Conservation (phyloP, 2,888 invertebrate species). For the Cosmia pyralina region DNA sequence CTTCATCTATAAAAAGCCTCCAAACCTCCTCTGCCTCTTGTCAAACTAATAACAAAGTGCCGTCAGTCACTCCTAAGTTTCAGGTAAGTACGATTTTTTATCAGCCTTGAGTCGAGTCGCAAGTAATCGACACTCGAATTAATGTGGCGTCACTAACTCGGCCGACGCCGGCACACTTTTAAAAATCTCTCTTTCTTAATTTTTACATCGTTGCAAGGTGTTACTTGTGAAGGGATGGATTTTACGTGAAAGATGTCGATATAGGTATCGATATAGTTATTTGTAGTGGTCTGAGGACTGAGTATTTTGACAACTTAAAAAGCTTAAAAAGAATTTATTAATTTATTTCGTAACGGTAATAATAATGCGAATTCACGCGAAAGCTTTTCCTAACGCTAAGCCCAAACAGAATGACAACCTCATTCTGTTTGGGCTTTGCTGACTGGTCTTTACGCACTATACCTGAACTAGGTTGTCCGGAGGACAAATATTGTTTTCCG, state of each 20-base stretch:
- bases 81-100: conserved; percentile 73
- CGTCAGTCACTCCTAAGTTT: conserved; percentile 62
- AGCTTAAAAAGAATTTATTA: not conserved
- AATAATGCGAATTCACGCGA: not conserved
- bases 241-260: conserved; percentile 53
- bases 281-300: too few species aligned
- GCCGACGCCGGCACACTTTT: conserved; percentile 77
- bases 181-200: conserved; percentile 88
- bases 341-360: not conserved
- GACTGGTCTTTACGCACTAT: too few species aligned
- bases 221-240: conserved; percentile 72
- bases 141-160: conserved; percentile 90
- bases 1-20: conserved; percentile 5
- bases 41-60: conserved; percentile 57
- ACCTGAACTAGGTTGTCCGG: too few species aligned
- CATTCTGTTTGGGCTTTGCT: too few species aligned
- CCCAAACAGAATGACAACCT: too few species aligned
- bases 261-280: conserved; percentile 30
- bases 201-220: conserved; percentile 89
- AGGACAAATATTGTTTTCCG: too few species aligned
- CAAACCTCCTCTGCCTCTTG: conserved; percentile 40
- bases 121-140: conserved; percentile 87
- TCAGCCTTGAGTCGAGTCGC: conserved; percentile 66
- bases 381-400: not conserved
- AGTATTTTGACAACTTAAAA: not conserved